Evolutionary conservation across 2,797 vertebrate species (phyloP), one percentile per base, ranked within the genome.

Genomic region (Echeneis naucrates): DNA sequence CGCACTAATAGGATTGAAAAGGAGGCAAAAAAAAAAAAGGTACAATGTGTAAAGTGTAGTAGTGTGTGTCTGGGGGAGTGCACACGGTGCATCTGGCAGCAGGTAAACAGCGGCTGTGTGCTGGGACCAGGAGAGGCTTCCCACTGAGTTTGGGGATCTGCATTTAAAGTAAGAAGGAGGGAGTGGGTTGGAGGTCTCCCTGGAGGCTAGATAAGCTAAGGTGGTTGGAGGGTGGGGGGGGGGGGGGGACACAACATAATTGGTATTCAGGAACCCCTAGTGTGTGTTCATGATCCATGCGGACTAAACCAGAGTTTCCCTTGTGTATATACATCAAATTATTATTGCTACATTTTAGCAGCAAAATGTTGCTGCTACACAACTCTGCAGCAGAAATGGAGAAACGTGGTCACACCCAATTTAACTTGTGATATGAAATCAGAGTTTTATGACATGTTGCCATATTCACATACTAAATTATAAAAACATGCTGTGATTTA

Each of bases 1-100:
- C 90, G 90, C 93, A 94, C 94, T 96, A 97, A 96, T 95, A 95
- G 92, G 93, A 96, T 95, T 96, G 92, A 95, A 94, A 94, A 92
- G 86, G 91, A 72, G 72, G 78, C 35, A 77, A 48, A 81, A 76
- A n/a, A 81, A 76, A n/a, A n/a, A 79, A 81, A 81, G 77, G 89
- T 89, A 89, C 86, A 93, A 91, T 87, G 78, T 86, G 92, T 88
- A 79, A 84, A 91, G 53, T 92, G 92, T 86, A 88, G 69, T 71
- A 68, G 68, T 84, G 83, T 92, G 92, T 81, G 75, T 62, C 68
- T 69, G 87, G 75, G 61, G 65, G 72, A 80, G 75, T 83, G 81
- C 77, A 82, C 78, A 75, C 63, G 53, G 67, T 74, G 74, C n/a
- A 40, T 85, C 87, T 66, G 74, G 81, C 75, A 78, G 60, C 12